Evolutionary conservation across 2,888 invertebrate genomes (phyloP).

Genomic region (Chymomyza procnemis): DNA sequence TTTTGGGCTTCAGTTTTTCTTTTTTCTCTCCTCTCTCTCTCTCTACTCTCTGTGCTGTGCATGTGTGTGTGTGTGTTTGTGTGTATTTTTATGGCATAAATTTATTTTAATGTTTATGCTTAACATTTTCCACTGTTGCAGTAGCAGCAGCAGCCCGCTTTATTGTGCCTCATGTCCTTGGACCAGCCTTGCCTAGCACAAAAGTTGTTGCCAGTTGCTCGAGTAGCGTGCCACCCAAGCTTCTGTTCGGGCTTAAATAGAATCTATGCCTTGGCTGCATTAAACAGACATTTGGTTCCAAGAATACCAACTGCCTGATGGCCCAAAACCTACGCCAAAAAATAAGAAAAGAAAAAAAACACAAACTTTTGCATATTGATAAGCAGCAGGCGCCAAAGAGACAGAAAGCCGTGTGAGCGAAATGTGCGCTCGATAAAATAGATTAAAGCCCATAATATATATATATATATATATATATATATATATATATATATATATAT

Average conservation of each 20-base stretch:
- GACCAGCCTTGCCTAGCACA: constrained; percentile 36
- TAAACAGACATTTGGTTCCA: not conserved
- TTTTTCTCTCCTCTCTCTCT: not conserved
- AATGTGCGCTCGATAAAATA: constrained; percentile 50
- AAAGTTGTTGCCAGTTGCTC: constrained; percentile 19
- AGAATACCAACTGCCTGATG: not conserved
- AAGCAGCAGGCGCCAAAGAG: constrained; percentile 40
- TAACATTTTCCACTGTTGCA: constrained; percentile 62
- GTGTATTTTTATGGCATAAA: constrained; percentile 60
- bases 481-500: too few species aligned
- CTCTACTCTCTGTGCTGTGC: not conserved
- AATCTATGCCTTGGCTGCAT: constrained; percentile 4
- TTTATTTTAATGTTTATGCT: constrained; percentile 73
- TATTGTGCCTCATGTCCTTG: not conserved
- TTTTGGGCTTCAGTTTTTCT: not conserved
- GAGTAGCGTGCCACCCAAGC: constrained; percentile 9
- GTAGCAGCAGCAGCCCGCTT: not conserved
- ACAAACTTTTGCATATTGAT: constrained; percentile 70
- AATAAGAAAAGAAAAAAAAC: not conserved
- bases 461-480: too few species aligned
- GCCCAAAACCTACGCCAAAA: too few species aligned
- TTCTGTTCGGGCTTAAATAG: constrained; percentile 31
- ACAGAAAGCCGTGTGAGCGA: not conserved
- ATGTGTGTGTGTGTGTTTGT: constrained; percentile 12
- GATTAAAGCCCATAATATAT: constrained; percentile 47